Evolutionary conservation across 1,140 invertebrate genomes (phyloP).

Genomic region (Acromyrmex charruanus): DNA sequence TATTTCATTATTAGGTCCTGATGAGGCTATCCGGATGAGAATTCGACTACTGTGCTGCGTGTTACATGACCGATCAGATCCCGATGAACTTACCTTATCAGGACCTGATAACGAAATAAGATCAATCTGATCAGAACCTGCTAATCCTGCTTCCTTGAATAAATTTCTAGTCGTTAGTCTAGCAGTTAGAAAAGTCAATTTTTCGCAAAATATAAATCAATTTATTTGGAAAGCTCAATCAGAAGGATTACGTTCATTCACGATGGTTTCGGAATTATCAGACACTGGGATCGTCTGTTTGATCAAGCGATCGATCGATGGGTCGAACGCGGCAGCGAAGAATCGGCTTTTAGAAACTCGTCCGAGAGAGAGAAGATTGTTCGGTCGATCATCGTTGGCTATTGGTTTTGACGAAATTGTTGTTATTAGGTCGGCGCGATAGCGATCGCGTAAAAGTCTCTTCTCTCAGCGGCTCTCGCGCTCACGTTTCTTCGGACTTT

Average conservation of each 20-base stretch:
- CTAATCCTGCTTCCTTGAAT: too few species aligned
- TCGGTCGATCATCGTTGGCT: constrained; percentile 65
- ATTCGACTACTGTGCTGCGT: too few species aligned
- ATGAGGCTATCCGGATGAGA: too few species aligned
- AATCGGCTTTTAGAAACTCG: constrained; percentile 54
- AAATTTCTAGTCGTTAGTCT: too few species aligned
- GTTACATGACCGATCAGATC: too few species aligned
- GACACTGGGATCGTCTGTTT: not conserved
- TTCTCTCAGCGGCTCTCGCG: constrained; percentile 45
- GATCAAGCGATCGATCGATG: constrained; percentile 14
- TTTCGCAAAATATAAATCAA: too few species aligned
- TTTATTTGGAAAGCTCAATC: too few species aligned
- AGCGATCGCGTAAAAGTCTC: constrained; percentile 70
- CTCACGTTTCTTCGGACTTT: constrained; percentile 71
- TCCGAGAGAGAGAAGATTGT: constrained; percentile 53
- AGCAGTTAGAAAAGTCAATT: too few species aligned
- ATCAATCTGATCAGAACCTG: too few species aligned
- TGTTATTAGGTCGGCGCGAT: constrained; percentile 75
- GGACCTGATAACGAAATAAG: too few species aligned
- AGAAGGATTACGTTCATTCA: not conserved
- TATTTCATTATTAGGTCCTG: too few species aligned
- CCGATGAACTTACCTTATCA: too few species aligned
- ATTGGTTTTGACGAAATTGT: constrained; percentile 79
- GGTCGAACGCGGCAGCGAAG: constrained; percentile 16
- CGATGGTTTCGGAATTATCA: constrained; percentile 14